These are phyloP conservation scores for Lamprologus tigripictilis DNA, from an alignment of 2,113 vertebrate species.

Conservation along the genomic window DNA sequence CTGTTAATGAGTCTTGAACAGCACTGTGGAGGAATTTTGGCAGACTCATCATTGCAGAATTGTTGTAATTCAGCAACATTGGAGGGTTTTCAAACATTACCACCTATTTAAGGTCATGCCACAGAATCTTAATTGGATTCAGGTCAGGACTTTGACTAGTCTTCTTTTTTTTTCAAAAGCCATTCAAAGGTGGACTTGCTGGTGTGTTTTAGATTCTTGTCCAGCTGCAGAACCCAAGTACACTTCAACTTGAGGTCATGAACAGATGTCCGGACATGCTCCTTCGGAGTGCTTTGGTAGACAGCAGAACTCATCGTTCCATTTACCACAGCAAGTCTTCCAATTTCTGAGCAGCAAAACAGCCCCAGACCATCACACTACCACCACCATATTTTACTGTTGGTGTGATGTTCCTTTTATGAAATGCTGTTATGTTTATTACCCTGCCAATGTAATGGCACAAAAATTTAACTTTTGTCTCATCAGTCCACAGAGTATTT, in stretches of 20 bases:
- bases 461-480: background rate
- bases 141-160: background rate
- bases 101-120: background rate
- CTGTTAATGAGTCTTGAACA: background rate
- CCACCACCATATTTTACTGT: background rate
- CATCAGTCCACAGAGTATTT: background rate
- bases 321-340: background rate
- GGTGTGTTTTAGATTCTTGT: background rate
- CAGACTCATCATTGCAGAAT: background rate
- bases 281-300: background rate
- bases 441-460: background rate
- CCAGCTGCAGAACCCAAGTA: background rate
- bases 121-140: background rate
- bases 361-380: background rate
- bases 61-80: background rate
- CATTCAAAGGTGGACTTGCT: background rate
- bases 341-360: background rate
- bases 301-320: background rate
- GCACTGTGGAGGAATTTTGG: background rate
- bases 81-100: background rate
- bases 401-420: background rate
- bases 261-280: background rate
- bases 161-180: background rate
- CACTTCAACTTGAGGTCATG: background rate
- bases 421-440: background rate